Evolutionary conservation across 2,113 vertebrate genomes (phyloP), one percentile per base, ranked within the genome.

Genomic region (Bujurquina vittata): DNA sequence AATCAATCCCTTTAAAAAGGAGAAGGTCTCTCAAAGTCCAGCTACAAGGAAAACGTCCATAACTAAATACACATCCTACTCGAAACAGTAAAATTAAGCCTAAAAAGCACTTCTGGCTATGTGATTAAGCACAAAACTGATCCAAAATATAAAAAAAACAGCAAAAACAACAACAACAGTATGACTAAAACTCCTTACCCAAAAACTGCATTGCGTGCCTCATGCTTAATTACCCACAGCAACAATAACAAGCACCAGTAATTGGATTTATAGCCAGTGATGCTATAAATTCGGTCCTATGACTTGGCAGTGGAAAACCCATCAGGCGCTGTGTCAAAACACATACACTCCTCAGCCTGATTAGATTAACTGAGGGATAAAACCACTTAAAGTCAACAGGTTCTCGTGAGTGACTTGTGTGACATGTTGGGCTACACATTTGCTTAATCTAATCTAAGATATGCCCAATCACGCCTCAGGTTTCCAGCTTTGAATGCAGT

Each of bases 251-350:
- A 89, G 80, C 15, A 14, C 0, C 65, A 67, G 79, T 90, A 88
- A 91, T 89, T 87, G 63, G 52, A 88, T 94, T 92, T 88, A 90
- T 82, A 89, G 88, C 46, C 65, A 81, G 65, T 61, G 75, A 89
- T 72, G 75, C 73, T 79, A 81, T 88, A 87, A 91, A 91, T 86
- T 56, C 7, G 20, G 92, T 93, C 92, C 77, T 79, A 40, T 93
- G 93, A 92, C 90, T 91, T 80, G 88, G 87, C 80, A 79, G 60
- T 37, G 62, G 29, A 77, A 69, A 69, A 56, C 29, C 40, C 72
- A 84, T 88, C 88, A 89, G 88, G 84, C 67, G 84, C 90, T 17
- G 7, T 72, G 60, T 84, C 80, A 52, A 83, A 80, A 84, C 76
- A 80, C 86, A 62, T n/a, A 75, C 52, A 83, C 75, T 61, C 26